Evolutionary conservation across 2,797 vertebrate genomes (phyloP), one percentile per base, ranked within the genome.

Genomic region (Glyptemys insculpta): DNA sequence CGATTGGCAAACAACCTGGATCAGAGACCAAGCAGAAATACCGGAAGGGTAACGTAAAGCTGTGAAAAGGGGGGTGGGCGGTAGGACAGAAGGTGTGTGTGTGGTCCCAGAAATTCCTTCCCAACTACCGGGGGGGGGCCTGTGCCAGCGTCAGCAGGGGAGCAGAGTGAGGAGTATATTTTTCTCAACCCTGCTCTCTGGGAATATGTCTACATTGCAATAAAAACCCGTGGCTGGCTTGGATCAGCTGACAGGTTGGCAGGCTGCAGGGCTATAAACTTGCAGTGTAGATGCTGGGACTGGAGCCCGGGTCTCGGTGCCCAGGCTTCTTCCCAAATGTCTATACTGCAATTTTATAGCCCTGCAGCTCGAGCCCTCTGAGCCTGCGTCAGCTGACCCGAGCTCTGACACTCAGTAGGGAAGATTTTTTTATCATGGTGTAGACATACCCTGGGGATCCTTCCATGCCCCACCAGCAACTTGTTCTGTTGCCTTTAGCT

Each of bases 1-100:
- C 98, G 98, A 93, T 93, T 98, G 50, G 49, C 98, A 85, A 94
- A 95, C 97, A 98, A 96, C 90, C 97, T 97, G 95, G 98, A 99
- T 37, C 98, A 98, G 96, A 98, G 98, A 96, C 98, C 98, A 21
- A 98, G 98, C 90, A 98, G 98, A 92, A 99, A 98, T 94, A 98
- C 97, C 6, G 98, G 98, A 92, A 99, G 99, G 98, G 99, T 99
- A 98, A 97, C 89, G 93, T 96, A 96, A 93, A 95, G 92, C 49
- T 83, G 49, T 92, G 96, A 92, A 80, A 92, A 76, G 62, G 12
- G 12, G 91, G 81, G 65, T 87, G 83, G 88, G 92, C 84, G 14
- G 27, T 23, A 79, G 5, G 68, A 41, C 47, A 81, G 41, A 72
- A 65, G 62, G 16, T 23, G 5, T 29, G 5, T 29, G 47, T 16